Percentiles rank a stretch among this genome's conserved stretches.
Evolutionary conservation across 2,113 vertebrate species (phyloP).

Genomic region (Ochotona princeps): DNA sequence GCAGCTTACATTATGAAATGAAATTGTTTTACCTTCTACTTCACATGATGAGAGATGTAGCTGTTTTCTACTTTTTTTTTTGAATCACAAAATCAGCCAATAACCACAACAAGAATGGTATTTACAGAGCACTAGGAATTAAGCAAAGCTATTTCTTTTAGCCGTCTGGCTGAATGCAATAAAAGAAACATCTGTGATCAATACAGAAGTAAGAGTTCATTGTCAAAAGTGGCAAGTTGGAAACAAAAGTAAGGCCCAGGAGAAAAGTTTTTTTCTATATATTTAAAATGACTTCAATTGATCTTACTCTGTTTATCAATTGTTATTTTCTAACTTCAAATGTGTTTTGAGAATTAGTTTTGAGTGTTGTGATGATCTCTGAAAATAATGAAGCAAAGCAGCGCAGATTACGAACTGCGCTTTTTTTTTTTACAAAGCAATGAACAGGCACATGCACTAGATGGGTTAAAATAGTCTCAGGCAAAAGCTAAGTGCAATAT

Average conservation of each 20-base stretch:
- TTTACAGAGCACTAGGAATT: neutral
- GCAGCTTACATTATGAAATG: neutral
- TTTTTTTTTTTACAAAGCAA: neutral
- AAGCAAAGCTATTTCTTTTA: neutral
- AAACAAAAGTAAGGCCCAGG: neutral
- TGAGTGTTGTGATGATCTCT: neutral
- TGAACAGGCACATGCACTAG: neutral
- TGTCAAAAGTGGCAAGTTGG: neutral
- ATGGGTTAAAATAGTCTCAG: neutral
- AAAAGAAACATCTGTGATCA: neutral
- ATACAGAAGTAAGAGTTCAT: neutral
- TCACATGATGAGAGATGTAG: neutral
- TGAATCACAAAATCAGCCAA: neutral
- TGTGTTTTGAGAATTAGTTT: neutral
- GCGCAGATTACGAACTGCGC: neutral
- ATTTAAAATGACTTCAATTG: neutral
- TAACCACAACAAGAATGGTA: neutral
- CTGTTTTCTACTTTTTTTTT: neutral
- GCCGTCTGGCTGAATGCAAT: neutral
- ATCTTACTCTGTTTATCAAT: neutral
- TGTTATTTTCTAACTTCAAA: neutral
- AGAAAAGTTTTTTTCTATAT: neutral
- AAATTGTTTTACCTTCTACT: neutral
- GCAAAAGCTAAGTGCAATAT: neutral
- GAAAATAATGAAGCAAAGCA: neutral